Evolutionary conservation across 2,888 invertebrate species (phyloP).

Genomic region (Caenorhabditis drosophilae): DNA sequence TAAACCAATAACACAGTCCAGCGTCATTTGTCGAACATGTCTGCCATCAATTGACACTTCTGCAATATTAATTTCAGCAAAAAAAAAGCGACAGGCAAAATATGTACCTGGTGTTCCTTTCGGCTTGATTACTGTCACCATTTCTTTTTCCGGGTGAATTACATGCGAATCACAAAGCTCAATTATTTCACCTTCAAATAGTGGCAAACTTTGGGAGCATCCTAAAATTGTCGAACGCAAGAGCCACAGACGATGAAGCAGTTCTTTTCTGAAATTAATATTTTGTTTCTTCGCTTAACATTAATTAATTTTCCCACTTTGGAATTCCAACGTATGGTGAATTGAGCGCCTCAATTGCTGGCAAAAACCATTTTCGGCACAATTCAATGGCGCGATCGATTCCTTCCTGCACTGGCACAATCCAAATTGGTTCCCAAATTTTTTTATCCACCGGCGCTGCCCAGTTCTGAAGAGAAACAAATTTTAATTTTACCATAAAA

Average conservation of each 20-base stretch:
- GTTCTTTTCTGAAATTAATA: constrained; percentile 75
- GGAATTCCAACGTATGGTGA: constrained; percentile 70
- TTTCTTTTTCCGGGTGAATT: constrained; percentile 13
- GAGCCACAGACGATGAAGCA: constrained; percentile 77
- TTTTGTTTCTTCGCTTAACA: constrained; percentile 6
- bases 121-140: constrained; percentile 25
- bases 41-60: constrained; percentile 30
- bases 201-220: constrained; percentile 76
- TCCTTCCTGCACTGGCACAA: constrained; percentile 78
- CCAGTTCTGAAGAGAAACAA: constrained; percentile 76
- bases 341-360: constrained; percentile 76
- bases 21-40: constrained; percentile 35
- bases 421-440: constrained; percentile 79
- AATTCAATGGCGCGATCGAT: constrained; percentile 77
- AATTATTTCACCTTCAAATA: constrained; percentile 76
- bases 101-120: constrained; percentile 32
- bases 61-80: not conserved
- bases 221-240: constrained; percentile 77
- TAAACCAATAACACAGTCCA: constrained; percentile 26
- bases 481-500: not conserved
- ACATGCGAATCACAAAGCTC: constrained; percentile 65
- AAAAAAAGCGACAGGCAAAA: not conserved
- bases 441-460: constrained; percentile 78
- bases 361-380: constrained; percentile 73
- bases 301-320: constrained; percentile 38